Conservation (phyloP, 1,140 invertebrate genomes). For the Tachypleus tridentatus region DNA sequence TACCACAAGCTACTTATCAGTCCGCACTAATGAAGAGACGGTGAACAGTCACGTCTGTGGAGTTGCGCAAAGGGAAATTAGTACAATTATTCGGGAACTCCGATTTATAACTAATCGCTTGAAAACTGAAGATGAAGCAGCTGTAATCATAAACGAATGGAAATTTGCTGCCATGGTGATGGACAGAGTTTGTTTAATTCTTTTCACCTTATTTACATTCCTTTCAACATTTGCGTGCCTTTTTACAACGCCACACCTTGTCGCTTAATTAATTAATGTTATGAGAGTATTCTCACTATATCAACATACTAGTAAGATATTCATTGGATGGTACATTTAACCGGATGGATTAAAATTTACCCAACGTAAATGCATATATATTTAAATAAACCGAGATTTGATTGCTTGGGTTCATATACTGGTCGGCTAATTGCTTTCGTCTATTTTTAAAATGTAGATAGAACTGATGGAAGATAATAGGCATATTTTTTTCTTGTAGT, state of each 20-base stretch:
- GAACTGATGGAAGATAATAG: too few species aligned
- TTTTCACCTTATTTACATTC: slow-evolving; percentile 96
- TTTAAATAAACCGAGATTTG: too few species aligned
- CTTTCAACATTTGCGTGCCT: slow-evolving; percentile 94
- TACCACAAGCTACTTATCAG: slow-evolving; percentile 12
- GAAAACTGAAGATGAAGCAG: slow-evolving; percentile 75
- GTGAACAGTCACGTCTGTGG: slow-evolving; percentile 36
- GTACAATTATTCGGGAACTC: slow-evolving; percentile 88
- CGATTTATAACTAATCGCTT: slow-evolving; percentile 82
- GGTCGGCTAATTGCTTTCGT: too few species aligned
- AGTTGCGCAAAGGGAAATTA: slow-evolving; percentile 69
- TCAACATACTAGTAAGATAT: too few species aligned
- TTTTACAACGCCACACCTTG: slow-evolving; percentile 89
- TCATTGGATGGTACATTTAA: too few species aligned
- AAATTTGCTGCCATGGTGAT: slow-evolving; percentile 99
- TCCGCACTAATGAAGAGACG: slow-evolving; percentile 36
- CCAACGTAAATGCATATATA: too few species aligned
- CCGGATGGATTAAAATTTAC: too few species aligned
- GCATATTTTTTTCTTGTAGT: too few species aligned
- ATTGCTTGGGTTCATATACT: too few species aligned
- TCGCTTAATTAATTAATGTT: slow-evolving; percentile 47
- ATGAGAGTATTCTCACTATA: too few species aligned
- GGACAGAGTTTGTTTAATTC: slow-evolving; percentile 96
- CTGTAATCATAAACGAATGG: slow-evolving; percentile 90
- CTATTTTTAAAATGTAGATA: too few species aligned